Evolutionary conservation across 2,888 invertebrate species (phyloP).

Genomic region (Choristoneura rosaceana): DNA sequence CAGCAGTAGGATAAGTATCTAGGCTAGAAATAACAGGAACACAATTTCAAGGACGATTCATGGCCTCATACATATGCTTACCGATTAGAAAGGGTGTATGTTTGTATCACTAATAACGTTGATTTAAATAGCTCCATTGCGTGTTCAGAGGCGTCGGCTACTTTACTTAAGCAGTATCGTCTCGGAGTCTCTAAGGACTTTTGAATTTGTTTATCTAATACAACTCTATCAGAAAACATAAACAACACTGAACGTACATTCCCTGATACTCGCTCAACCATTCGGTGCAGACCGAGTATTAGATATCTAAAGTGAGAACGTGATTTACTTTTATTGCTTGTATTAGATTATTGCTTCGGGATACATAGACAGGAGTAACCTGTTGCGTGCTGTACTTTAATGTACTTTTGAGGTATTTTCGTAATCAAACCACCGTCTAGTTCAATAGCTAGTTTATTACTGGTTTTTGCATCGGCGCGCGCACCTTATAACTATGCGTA

Average conservation of each 20-base stretch:
- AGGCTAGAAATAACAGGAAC: too few relatives aligned
- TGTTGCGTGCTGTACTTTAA: slow-evolving; percentile 36
- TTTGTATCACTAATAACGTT: background rate
- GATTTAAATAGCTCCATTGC: background rate
- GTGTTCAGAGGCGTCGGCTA: background rate
- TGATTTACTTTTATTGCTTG: slow-evolving; percentile 41
- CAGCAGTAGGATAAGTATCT: too few relatives aligned
- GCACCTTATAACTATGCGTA: too few relatives aligned
- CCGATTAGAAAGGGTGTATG: too few relatives aligned
- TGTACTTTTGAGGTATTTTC: too few relatives aligned
- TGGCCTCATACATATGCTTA: too few relatives aligned
- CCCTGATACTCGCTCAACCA: background rate
- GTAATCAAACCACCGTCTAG: too few relatives aligned
- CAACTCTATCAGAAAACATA: too few relatives aligned
- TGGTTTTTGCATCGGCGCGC: too few relatives aligned
- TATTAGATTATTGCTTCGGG: slow-evolving; percentile 40
- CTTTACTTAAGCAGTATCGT: background rate
- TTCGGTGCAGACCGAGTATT: slow-evolving; percentile 15
- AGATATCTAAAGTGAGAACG: slow-evolving; percentile 41
- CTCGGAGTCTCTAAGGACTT: background rate
- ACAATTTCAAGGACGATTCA: too few relatives aligned
- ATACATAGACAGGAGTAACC: slow-evolving; percentile 26
- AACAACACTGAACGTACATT: background rate
- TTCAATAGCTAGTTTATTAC: too few relatives aligned
- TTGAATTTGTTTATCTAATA: background rate